A percentile compares a stretch with the other conserved stretches of the same genome.
These are phyloP conservation scores for Diceros bicornis DNA, from an alignment of 2,797 vertebrate genomes.

Conservation along the genomic window DNA sequence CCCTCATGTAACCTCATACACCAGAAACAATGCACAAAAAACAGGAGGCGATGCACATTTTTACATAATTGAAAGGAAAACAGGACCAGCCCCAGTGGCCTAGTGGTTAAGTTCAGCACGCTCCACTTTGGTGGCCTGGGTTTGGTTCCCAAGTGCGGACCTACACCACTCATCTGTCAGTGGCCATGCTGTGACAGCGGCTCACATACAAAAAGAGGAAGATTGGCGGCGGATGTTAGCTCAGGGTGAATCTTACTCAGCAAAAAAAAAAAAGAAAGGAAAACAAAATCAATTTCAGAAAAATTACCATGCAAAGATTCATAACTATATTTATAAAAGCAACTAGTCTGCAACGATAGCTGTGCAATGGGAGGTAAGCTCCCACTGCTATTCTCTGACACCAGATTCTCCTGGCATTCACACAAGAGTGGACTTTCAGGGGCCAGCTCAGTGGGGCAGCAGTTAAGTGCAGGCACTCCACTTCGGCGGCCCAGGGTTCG, in stretches of 20 bases:
- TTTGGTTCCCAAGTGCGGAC: no score
- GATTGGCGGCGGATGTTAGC: no score
- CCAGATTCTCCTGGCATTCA: slow-evolving; percentile 17
- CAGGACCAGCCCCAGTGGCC: not conserved
- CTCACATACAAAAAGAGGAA: no score
- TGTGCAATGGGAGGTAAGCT: not conserved
- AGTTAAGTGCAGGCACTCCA: no score
- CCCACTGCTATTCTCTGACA: not conserved
- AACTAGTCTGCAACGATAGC: slow-evolving; percentile 25
- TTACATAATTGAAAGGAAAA: not conserved
- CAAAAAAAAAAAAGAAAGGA: not conserved
- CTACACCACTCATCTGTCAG: no score
- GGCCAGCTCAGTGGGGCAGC: no score
- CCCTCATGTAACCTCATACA: not conserved
- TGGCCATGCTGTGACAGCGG: no score
- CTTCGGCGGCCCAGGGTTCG: no score
- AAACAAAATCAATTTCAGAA: slow-evolving; percentile 39
- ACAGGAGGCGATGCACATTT: not conserved
- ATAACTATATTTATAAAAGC: slow-evolving; percentile 54
- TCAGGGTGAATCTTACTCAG: no score
- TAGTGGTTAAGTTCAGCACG: no score
- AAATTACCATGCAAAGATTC: slow-evolving; percentile 49
- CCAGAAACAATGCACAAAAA: not conserved
- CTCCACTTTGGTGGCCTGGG: no score
- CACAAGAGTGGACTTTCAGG: slow-evolving; percentile 16